These are phyloP conservation scores for Dicentrarchus labrax DNA, from an alignment of 2,113 vertebrate species.

Conservation along the genomic window DNA sequence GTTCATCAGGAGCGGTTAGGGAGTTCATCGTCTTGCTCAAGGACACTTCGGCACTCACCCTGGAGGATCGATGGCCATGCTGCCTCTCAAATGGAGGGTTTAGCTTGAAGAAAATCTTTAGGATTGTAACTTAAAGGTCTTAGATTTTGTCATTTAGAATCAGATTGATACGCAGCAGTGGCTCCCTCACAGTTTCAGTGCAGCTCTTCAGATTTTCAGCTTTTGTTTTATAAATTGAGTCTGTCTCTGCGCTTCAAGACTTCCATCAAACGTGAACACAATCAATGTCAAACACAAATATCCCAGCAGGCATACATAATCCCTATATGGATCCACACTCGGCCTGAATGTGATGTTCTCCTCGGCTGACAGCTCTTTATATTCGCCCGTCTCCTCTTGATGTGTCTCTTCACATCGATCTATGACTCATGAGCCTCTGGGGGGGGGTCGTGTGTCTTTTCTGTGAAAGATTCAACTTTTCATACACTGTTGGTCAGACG, in stretches of 20 bases:
- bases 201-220: not conserved
- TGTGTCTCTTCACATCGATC: constrained; percentile 15
- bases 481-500: accelerated
- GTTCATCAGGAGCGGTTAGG: no score
- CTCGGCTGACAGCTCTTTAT: constrained; percentile 26
- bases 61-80: no score
- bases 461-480: not conserved
- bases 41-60: no score
- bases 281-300: constrained; percentile 39
- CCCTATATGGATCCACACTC: constrained; percentile 27
- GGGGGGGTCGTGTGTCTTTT: not conserved
- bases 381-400: constrained; percentile 20
- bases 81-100: no score
- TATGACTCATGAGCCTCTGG: not conserved
- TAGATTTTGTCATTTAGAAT: not conserved
- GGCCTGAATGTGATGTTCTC: not conserved
- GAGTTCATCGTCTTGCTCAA: no score
- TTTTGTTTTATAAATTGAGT: constrained; percentile 6
- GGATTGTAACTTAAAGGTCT: not conserved
- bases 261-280: constrained; percentile 24
- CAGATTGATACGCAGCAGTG: no score
- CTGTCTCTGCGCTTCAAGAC: not conserved
- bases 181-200: no score
- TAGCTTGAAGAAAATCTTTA: not conserved
- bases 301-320: constrained; percentile 39